Evolutionary conservation across 2,888 invertebrate species (phyloP), one percentile per base, ranked within the genome.

Genomic region (Ennomos erosarius): DNA sequence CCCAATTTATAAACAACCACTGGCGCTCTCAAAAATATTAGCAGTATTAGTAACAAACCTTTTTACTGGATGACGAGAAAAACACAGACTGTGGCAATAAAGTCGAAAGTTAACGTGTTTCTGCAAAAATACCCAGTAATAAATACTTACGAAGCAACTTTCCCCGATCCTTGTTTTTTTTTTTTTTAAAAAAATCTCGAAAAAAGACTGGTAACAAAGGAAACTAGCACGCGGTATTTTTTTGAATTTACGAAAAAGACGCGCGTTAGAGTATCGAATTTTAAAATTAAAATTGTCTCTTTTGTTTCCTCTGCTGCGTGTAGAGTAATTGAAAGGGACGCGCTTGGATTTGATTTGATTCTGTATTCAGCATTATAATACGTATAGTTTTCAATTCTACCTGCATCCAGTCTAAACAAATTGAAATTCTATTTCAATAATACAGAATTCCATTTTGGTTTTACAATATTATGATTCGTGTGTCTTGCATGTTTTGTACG

Each of bases 341-440:
- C 35, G 34, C 8, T 13, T 26, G 33, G 5, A 53, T 11, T 39
- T 26, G 36, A 9, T 35, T 34, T 11, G 2, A 43, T 48, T 12
- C 26, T 48, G 40, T 45, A 47, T 37, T 47, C 46, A 37, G 40
- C 40, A 47, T 37, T 47, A 42, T 34, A 56, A 55, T 48, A 48
- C 48, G 59, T 59, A 45, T 44, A 45, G 36, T 53, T 55, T 56
- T 40, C 44, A n/a, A 62, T 62, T 59, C 56, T 37, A 12, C 57
- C 38, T 48, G 52, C 50, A 42, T 45, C 16, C 35, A 52, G 37
- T 57, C 43, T 16, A 48, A 54, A 46, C 57, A 43, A 64, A 46
- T 62, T 64, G 16, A 44, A 59, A 59, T 61, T 60, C 40, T 55
- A 50, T 64, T 62, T 38, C 58, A 52, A 61, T 62, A 55, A 38